phyloP scores from a whole-genome alignment of 1,140 invertebrate species.

The Neuroterus valhalla region DNA sequence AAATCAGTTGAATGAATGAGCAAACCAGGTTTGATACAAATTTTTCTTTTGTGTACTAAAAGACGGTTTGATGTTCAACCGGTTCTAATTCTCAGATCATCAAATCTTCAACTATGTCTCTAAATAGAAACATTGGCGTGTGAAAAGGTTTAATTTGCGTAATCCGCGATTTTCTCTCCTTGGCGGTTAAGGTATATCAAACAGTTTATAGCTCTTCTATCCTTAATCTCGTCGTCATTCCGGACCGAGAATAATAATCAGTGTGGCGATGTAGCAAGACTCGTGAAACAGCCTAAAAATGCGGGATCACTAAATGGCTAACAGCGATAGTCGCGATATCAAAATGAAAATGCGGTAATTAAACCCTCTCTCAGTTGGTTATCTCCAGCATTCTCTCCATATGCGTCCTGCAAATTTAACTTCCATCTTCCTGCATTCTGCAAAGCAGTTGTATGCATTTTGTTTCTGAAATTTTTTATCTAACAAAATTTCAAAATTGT shows the following conservation, averaged over 20 bases:
- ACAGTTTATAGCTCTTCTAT: conserved; percentile 21
- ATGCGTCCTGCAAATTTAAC: too few species aligned
- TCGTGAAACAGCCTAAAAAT: conserved; percentile 45
- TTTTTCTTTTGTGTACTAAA: background rate
- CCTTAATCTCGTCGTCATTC: conserved; percentile 27
- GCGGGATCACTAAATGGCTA: conserved; percentile 40
- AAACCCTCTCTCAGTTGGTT: conserved; percentile 34
- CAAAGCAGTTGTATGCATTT: too few species aligned
- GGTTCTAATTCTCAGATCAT: conserved; percentile 8
- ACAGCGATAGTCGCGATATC: conserved; percentile 42
- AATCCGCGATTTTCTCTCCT: conserved; percentile 9
- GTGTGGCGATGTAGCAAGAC: conserved; percentile 21
- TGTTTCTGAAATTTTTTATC: too few species aligned
- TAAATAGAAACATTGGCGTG: conserved; percentile 17
- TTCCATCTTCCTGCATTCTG: too few species aligned
- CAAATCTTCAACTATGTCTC: conserved; percentile 18
- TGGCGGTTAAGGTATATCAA: background rate
- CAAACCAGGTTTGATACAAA: background rate
- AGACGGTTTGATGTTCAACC: background rate
- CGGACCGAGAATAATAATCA: conserved; percentile 30
- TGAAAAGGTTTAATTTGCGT: conserved; percentile 26
- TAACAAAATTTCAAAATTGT: too few species aligned
- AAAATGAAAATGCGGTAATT: conserved; percentile 49
- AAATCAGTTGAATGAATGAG: conserved; percentile 5
- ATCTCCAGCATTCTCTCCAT: background rate